Evolutionary conservation across 2,113 vertebrate species (phyloP).

Genomic region (Oncorhynchus masou): DNA sequence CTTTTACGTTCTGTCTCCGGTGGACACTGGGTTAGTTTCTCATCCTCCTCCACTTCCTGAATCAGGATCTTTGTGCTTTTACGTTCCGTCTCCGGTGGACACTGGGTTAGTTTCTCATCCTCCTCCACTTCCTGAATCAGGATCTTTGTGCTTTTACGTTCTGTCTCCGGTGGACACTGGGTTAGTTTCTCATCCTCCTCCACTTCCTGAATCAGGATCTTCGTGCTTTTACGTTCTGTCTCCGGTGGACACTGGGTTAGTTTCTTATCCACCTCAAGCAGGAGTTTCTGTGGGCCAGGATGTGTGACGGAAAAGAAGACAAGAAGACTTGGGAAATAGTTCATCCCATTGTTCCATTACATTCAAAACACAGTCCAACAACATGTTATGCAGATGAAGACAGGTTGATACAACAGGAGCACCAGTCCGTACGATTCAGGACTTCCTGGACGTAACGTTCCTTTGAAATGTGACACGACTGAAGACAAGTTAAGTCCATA

Average conservation of each 20-base stretch:
- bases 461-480: background rate
- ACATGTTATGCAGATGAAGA: background rate
- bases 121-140: too few relatives aligned
- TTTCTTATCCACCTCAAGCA: conserved; percentile 77
- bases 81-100: too few relatives aligned
- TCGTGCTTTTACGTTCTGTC: conserved; percentile 55
- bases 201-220: conserved; percentile 39
- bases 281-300: conserved; percentile 72
- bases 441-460: background rate
- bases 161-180: too few relatives aligned
- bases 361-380: background rate
- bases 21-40: too few relatives aligned
- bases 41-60: too few relatives aligned
- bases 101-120: too few relatives aligned
- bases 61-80: too few relatives aligned
- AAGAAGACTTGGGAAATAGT: background rate
- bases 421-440: background rate
- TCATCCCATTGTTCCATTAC: background rate
- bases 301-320: conserved; percentile 1
- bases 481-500: too few relatives aligned
- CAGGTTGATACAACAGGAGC: background rate
- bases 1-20: too few relatives aligned
- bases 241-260: conserved; percentile 57
- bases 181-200: too few relatives aligned
- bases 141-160: too few relatives aligned